A percentile compares a stretch with the other conserved stretches of the same genome.
These are phyloP conservation scores for Hippocampus kuda DNA, from an alignment of 2,797 vertebrate species.

Conservation along the genomic window DNA sequence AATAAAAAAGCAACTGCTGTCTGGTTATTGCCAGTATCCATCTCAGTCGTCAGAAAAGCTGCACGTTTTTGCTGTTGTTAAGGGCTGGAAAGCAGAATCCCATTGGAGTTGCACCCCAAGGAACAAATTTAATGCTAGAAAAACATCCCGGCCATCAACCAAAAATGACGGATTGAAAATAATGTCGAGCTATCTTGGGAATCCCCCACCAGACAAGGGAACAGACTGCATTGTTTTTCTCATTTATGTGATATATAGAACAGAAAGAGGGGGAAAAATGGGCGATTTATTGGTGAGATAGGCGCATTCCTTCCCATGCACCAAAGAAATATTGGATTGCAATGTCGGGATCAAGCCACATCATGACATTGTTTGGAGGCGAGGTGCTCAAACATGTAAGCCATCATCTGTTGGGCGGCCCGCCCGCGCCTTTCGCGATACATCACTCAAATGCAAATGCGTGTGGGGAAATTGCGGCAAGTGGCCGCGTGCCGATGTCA, in stretches of 20 bases:
- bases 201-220: constrained; percentile 72
- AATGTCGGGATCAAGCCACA: constrained; percentile 67
- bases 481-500: constrained; percentile 64
- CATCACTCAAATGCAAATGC: constrained; percentile 64
- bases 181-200: constrained; percentile 74
- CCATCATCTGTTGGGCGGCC: constrained; percentile 56
- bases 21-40: constrained; percentile 75
- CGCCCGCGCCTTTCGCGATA: constrained; percentile 55
- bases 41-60: constrained; percentile 76
- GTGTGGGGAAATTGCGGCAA: constrained; percentile 54
- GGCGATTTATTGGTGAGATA: constrained; percentile 71
- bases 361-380: constrained; percentile 67
- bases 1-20: constrained; percentile 70
- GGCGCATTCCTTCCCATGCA: constrained; percentile 66
- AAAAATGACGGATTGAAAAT: constrained; percentile 77
- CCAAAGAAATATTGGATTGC: constrained; percentile 67
- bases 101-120: constrained; percentile 71
- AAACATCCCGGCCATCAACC: constrained; percentile 75
- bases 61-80: constrained; percentile 74
- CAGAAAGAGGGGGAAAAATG: constrained; percentile 69
- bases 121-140: constrained; percentile 75
- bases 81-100: constrained; percentile 71
- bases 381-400: constrained; percentile 64
- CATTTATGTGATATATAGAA: constrained; percentile 75
- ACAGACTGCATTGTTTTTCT: constrained; percentile 74